These are phyloP conservation scores for Channa argus DNA, from an alignment of 2,113 vertebrate species.

Conservation along the genomic window DNA sequence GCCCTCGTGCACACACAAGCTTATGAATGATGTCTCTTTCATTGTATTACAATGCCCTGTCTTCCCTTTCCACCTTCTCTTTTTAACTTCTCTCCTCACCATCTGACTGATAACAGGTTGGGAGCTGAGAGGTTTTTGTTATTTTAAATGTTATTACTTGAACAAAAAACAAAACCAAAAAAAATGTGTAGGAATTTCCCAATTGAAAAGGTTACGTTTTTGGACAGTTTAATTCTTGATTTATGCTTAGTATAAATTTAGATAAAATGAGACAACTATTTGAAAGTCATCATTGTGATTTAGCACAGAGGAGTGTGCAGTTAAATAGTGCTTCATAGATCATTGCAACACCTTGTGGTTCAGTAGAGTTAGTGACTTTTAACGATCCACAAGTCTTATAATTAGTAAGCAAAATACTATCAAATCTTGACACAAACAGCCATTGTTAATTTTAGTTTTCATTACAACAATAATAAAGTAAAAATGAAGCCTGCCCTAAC, in stretches of 20 bases:
- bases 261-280: no score
- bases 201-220: no score
- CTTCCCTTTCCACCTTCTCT: constrained; percentile 26
- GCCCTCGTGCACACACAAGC: constrained; percentile 19
- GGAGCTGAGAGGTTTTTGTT: constrained; percentile 30
- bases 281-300: no score
- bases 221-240: no score
- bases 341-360: not conserved
- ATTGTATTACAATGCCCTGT: constrained; percentile 42
- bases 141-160: constrained; percentile 8
- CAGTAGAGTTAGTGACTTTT: not conserved
- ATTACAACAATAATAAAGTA: not conserved
- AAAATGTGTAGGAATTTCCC: no score
- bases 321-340: not conserved
- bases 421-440: not conserved
- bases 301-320: no score
- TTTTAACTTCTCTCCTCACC: constrained; percentile 28
- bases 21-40: constrained; percentile 64
- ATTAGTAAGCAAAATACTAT: not conserved
- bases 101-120: constrained; percentile 40
- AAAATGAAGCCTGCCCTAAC: no score
- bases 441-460: not conserved
- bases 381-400: not conserved
- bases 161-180: no score
- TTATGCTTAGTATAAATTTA: no score